Conservation (phyloP, 2,888 invertebrate species). For the Pantelozetes paolii region DNA sequence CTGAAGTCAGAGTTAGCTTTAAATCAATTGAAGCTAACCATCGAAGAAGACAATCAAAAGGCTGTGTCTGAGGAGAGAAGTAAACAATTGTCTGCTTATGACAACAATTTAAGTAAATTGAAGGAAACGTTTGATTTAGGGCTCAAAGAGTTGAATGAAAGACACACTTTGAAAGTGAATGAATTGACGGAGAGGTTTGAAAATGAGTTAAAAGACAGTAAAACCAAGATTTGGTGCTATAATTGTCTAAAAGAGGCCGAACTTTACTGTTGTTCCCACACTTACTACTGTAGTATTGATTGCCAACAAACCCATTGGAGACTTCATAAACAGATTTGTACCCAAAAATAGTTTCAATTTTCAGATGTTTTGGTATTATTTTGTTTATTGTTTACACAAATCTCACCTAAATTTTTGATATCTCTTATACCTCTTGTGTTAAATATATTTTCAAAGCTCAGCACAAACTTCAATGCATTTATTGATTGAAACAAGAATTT, state of each 20-base stretch:
- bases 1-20: background rate
- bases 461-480: too few species aligned
- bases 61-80: background rate
- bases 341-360: background rate
- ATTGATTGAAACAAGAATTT: too few species aligned
- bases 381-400: too few species aligned
- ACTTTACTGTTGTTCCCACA: background rate
- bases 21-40: background rate
- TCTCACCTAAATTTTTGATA: too few species aligned
- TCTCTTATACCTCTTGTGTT: too few species aligned
- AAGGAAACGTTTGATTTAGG: background rate
- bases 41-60: background rate
- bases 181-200: background rate
- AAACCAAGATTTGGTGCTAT: constrained; percentile 1
- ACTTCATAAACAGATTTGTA: background rate
- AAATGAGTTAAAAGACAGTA: background rate
- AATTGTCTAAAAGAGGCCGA: background rate
- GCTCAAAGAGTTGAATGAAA: background rate
- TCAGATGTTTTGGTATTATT: too few species aligned
- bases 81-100: background rate
- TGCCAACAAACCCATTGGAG: background rate
- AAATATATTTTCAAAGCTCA: too few species aligned
- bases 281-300: background rate
- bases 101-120: background rate
- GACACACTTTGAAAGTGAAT: background rate